Conservation (phyloP, 2,888 invertebrate species). For the Serrognathus titanus region DNA sequence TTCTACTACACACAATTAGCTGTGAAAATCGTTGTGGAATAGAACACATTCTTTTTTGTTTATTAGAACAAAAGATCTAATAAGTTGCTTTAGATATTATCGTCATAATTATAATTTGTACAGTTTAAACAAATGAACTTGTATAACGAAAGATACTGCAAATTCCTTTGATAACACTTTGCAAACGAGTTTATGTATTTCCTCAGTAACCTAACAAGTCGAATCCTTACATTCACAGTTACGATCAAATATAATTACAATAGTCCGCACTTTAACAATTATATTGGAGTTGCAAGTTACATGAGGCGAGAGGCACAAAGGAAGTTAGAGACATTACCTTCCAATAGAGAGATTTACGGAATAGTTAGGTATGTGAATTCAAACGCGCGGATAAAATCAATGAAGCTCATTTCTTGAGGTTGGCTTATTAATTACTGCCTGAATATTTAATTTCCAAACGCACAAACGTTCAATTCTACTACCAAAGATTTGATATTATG, state of each 20-base stretch:
- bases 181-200: not conserved
- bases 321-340: not conserved
- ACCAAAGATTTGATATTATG: no score
- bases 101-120: no score
- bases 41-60: no score
- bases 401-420: not conserved
- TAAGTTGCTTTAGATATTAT: no score
- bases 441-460: no score
- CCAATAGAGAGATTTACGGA: not conserved
- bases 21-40: no score
- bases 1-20: no score
- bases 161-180: not conserved
- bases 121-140: not conserved
- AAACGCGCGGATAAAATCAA: not conserved
- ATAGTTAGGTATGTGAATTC: not conserved
- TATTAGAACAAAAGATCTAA: no score
- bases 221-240: not conserved
- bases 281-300: slow-evolving; percentile 1
- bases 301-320: not conserved
- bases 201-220: not conserved
- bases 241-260: slow-evolving; percentile 4
- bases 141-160: not conserved
- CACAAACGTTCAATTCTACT: no score
- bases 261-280: slow-evolving; percentile 6
- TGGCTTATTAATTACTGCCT: no score